Evolutionary conservation across 37 sponge, comb jelly and placozoan species (phyloP), one percentile per base, ranked within the genome.

Genomic region (Chondrilla cf. caribensis): DNA sequence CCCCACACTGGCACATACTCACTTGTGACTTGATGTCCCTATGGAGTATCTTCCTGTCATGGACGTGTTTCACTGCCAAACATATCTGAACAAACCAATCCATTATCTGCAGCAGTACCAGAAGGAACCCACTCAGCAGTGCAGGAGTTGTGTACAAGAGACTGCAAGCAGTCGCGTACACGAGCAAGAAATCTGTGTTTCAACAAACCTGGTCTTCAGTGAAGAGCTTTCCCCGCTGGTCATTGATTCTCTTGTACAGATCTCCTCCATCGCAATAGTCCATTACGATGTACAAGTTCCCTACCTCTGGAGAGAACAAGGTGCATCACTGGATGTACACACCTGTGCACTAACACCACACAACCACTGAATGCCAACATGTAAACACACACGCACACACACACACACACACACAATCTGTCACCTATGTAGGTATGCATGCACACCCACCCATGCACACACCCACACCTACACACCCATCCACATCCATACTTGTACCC

Each of bases 191-290:
- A 71, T 29, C 19, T 18, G 38, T 68, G 19, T 19, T 58, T 25
- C 11, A 54, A 7, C 80, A n/a, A 38, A 93, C 96, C 85, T 89
- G 90, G 18, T 95, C 98, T 73, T 97, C 98, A 15, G 80, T 18
- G 38, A 97, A 84, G 14, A 90, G 87, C 26, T 79, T 78, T 0
- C 93, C 93, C n/a, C 78, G 87, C 72, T 91, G 95, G 36, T 82
- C 81, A 76, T 90, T 95, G 24, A 97, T 95, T 79, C 81, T 92
- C 44, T 82, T 43, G 82, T 93, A 93, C 85, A 97, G 76, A 58
- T 97, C 98, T 0, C 98, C 96, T 84, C 92, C 98, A 82, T 97
- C 98, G 81, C 96, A 95, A 64, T 97, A 97, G 79, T 97, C 98
- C 98, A 97, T 97, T 38, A 93, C 93, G 78, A 97, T 97, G 79